A percentile compares a stretch with the other conserved stretches of the same genome.
Conservation (phyloP, 2,888 invertebrate genomes). For the Mylabris sibirica region DNA sequence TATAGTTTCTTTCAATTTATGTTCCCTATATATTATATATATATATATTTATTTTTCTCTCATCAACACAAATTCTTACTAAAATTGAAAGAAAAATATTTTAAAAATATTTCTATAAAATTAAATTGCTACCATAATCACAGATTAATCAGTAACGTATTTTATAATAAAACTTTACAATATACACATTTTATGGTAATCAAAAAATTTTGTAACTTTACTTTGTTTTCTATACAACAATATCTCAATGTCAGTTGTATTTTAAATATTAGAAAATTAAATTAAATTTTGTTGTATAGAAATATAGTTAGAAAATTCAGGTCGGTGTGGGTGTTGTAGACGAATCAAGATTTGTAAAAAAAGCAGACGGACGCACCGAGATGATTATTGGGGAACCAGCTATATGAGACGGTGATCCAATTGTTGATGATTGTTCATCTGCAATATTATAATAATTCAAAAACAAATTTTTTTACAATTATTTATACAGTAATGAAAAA, state of each 20-base stretch:
- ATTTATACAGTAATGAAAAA: neutral
- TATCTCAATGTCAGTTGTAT: neutral
- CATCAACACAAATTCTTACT: neutral
- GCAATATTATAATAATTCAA: slow-evolving; percentile 37
- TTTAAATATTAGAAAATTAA: neutral
- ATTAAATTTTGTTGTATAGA: slow-evolving; percentile 4
- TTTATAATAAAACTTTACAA: slow-evolving; percentile 34
- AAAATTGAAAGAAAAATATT: neutral
- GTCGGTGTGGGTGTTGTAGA: slow-evolving; percentile 54
- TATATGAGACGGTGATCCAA: slow-evolving; percentile 45
- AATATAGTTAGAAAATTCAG: slow-evolving; percentile 37
- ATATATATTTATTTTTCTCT: too few relatives aligned
- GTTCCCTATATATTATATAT: neutral
- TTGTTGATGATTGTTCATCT: slow-evolving; percentile 49
- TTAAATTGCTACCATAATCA: slow-evolving; percentile 45
- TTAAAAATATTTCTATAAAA: slow-evolving; percentile 8
- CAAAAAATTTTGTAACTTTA: neutral
- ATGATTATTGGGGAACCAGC: slow-evolving; percentile 50
- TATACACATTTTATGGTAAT: slow-evolving; percentile 33
- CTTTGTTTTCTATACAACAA: neutral
- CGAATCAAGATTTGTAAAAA: slow-evolving; percentile 54
- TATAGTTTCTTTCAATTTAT: neutral
- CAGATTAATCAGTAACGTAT: slow-evolving; percentile 46
- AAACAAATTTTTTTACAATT: slow-evolving; percentile 19
- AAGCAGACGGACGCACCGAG: slow-evolving; percentile 49